phyloP scores from a whole-genome alignment of 2,113 vertebrate genomes.

The Plestiodon gilberti region DNA sequence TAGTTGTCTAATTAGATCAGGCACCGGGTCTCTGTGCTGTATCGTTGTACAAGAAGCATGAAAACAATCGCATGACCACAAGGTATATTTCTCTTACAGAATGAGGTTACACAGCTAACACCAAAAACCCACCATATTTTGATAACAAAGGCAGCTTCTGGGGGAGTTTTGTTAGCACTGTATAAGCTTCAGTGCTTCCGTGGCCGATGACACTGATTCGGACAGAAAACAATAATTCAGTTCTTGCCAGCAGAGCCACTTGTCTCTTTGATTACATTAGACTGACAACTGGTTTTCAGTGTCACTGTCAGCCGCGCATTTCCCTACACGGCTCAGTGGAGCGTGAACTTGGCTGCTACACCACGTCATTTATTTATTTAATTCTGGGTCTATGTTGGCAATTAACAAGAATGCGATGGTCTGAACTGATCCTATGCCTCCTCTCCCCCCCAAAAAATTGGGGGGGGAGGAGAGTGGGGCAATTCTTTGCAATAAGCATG shows the following conservation, averaged over 20 bases:
- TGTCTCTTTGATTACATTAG: slow-evolving; percentile 75
- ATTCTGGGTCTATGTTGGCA: slow-evolving; percentile 43
- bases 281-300: slow-evolving; percentile 76
- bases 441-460: not conserved
- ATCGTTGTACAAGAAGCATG: slow-evolving; percentile 58
- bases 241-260: slow-evolving; percentile 74
- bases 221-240: slow-evolving; percentile 74
- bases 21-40: slow-evolving; percentile 58
- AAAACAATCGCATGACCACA: slow-evolving; percentile 67
- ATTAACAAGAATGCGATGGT: slow-evolving; percentile 40
- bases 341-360: slow-evolving; percentile 49
- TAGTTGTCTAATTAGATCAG: slow-evolving; percentile 71
- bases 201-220: slow-evolving; percentile 72
- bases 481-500: not conserved
- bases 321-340: slow-evolving; percentile 44
- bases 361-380: slow-evolving; percentile 63
- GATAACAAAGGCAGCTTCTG: slow-evolving; percentile 71
- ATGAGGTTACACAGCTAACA: slow-evolving; percentile 68
- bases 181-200: slow-evolving; percentile 69
- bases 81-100: slow-evolving; percentile 69
- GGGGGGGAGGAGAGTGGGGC: not conserved
- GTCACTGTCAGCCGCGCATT: slow-evolving; percentile 67
- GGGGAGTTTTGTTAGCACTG: slow-evolving; percentile 71
- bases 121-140: slow-evolving; percentile 72
- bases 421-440: not conserved